Conservation (phyloP, 1,140 invertebrate genomes). For the Triops longicaudatus region DNA sequence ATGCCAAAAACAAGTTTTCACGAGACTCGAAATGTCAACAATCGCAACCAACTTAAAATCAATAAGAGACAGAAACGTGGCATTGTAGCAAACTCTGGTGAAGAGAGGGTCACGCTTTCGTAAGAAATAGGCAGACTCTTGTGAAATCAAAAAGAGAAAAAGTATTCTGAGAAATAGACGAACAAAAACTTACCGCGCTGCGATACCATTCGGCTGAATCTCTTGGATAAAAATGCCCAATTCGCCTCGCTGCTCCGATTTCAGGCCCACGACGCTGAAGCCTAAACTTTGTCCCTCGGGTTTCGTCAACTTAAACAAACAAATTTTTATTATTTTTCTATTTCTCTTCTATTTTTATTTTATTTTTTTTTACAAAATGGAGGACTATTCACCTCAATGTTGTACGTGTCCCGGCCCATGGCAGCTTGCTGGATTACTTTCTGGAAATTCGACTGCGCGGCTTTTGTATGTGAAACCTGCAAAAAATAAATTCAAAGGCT, state of each 20-base stretch:
- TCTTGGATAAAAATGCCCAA: constrained; percentile 69
- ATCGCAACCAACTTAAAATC: neutral
- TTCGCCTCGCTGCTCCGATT: constrained; percentile 58
- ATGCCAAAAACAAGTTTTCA: neutral
- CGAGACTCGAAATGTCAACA: neutral
- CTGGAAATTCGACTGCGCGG: constrained; percentile 48
- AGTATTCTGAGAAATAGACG: too few relatives aligned
- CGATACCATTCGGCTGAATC: constrained; percentile 62
- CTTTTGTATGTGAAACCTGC: constrained; percentile 1
- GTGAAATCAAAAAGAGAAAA: neutral
- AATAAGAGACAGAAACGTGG: too few relatives aligned
- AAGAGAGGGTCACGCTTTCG: too few relatives aligned
- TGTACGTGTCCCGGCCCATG: constrained; percentile 52
- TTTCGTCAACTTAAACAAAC: constrained; percentile 51
- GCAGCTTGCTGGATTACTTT: constrained; percentile 53
- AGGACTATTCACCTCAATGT: constrained; percentile 23
- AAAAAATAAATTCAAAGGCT: neutral
- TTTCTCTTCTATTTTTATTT: too few relatives aligned
- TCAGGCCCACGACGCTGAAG: constrained; percentile 65
- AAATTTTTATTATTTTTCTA: too few relatives aligned
- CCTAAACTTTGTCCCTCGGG: constrained; percentile 63
- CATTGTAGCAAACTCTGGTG: too few relatives aligned
- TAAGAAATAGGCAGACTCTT: too few relatives aligned
- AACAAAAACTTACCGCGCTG: constrained; percentile 54
- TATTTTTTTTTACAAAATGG: neutral